Evolutionary conservation across 2,113 vertebrate genomes (phyloP).

Genomic region (Ascaphus truei): DNA sequence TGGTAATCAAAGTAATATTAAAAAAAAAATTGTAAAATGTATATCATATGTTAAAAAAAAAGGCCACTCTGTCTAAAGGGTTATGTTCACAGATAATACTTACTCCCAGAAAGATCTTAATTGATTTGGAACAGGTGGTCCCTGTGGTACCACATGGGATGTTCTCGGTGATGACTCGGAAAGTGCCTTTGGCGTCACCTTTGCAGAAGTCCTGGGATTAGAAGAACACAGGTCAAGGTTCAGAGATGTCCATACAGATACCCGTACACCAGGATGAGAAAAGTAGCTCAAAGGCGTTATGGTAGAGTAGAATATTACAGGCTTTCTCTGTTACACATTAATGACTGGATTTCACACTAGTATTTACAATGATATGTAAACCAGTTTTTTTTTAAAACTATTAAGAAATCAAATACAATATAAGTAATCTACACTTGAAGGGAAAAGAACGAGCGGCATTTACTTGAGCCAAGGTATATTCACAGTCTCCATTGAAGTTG

Average conservation of each 20-base stretch:
- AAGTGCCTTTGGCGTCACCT: slow-evolving; percentile 58
- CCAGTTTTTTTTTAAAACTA: too few relatives aligned
- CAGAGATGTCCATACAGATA: neutral
- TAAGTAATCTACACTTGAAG: too few relatives aligned
- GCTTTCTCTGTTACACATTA: neutral
- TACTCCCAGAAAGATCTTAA: slow-evolving; percentile 80
- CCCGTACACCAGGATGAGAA: neutral
- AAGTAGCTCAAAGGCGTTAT: neutral
- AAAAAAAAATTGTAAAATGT: neutral
- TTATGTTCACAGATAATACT: slow-evolving; percentile 26
- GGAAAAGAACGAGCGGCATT: neutral
- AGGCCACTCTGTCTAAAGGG: neutral
- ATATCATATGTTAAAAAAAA: neutral
- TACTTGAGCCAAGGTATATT: slow-evolving; percentile 83
- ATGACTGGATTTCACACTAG: neutral
- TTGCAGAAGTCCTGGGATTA: slow-evolving; percentile 72
- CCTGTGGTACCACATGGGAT: slow-evolving; percentile 81
- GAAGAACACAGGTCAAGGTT: neutral
- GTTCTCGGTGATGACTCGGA: slow-evolving; percentile 80
- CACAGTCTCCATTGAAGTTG: slow-evolving; percentile 78
- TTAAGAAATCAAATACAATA: too few relatives aligned
- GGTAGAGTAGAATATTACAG: too few relatives aligned
- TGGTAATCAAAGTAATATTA: neutral
- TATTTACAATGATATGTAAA: too few relatives aligned
- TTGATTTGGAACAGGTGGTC: slow-evolving; percentile 82